These are phyloP conservation scores for Copidosoma floridanum DNA, from an alignment of 1,140 invertebrate species.

Conservation along the genomic window DNA sequence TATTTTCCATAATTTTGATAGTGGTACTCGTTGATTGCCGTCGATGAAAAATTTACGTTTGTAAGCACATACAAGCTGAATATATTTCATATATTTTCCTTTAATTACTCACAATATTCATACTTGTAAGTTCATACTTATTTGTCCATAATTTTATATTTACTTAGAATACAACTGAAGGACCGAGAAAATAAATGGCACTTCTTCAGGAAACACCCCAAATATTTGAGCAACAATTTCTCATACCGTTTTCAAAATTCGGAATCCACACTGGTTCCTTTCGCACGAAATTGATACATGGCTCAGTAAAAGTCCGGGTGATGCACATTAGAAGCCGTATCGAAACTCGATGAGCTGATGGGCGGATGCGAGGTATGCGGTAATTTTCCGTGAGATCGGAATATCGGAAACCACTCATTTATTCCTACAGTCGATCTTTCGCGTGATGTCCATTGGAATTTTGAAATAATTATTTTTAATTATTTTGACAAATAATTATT, in stretches of 20 bases:
- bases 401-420: too few relatives aligned
- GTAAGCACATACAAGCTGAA: too few relatives aligned
- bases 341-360: not conserved
- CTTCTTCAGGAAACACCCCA: not conserved
- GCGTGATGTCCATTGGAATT: too few relatives aligned
- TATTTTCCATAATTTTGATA: too few relatives aligned
- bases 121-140: too few relatives aligned
- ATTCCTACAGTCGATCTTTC: too few relatives aligned
- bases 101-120: too few relatives aligned
- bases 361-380: conserved; percentile 1
- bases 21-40: too few relatives aligned
- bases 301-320: not conserved
- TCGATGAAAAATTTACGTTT: too few relatives aligned
- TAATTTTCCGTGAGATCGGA: conserved; percentile 4
- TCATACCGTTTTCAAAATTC: not conserved
- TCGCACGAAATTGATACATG: conserved; percentile 5
- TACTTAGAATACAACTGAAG: too few relatives aligned
- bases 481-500: not conserved
- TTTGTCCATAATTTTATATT: too few relatives aligned
- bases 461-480: not conserved
- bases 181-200: not conserved
- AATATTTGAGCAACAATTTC: conserved; percentile 1
- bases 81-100: too few relatives aligned
- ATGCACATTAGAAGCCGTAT: conserved; percentile 12
- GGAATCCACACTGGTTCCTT: conserved; percentile 10